Evolutionary conservation across 2,797 vertebrate species (phyloP).

Genomic region (Sorex maritimensis): DNA sequence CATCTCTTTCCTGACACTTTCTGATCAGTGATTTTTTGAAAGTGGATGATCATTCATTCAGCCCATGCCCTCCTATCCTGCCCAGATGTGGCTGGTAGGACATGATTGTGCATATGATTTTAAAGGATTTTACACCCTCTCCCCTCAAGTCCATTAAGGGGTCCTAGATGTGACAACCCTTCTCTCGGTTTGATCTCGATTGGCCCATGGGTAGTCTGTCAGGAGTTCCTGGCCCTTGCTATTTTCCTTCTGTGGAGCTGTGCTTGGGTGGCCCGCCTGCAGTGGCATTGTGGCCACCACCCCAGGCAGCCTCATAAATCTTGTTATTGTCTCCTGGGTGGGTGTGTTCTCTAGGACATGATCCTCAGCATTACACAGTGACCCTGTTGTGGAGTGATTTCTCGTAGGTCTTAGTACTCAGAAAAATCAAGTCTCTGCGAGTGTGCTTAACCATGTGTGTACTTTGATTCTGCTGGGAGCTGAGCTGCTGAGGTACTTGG

Average conservation of each 20-base stretch:
- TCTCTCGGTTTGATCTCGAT: background rate
- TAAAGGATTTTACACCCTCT: background rate
- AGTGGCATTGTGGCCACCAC: background rate
- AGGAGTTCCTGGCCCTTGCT: background rate
- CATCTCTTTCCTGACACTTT: constrained; percentile 12
- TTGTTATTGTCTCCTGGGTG: background rate
- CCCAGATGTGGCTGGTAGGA: background rate
- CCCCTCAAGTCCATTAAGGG: background rate
- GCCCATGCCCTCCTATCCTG: background rate
- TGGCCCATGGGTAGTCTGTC: background rate
- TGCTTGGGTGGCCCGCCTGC: background rate
- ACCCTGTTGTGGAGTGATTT: constrained; percentile 1
- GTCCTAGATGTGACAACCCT: background rate
- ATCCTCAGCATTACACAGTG: background rate
- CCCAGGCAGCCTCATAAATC: background rate
- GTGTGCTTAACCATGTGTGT: background rate
- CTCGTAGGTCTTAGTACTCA: background rate
- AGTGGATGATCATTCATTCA: background rate
- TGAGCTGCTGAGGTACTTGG: background rate
- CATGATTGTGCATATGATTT: background rate
- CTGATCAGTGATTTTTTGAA: background rate
- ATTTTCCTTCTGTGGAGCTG: constrained; percentile 39
- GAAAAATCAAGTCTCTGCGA: background rate
- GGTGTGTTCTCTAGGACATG: background rate
- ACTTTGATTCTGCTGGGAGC: background rate